Evolutionary conservation across 1,140 invertebrate species (phyloP).

Genomic region (Drosophila punjabiensis): DNA sequence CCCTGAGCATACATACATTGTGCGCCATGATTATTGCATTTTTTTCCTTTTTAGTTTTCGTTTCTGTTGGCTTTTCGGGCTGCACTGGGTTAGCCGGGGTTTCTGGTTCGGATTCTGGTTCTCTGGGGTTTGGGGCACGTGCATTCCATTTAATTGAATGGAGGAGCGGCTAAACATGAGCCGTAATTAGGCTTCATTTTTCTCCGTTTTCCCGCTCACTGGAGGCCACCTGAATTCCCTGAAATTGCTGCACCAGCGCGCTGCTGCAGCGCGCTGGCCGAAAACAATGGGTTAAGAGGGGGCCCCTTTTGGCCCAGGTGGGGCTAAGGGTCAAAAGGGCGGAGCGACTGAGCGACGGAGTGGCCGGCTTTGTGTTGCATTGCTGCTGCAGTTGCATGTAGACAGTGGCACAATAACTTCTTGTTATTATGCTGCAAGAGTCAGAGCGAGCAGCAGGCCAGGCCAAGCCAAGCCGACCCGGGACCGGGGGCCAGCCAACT

Average conservation of each 20-base stretch:
- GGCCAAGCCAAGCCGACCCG: slow-evolving; percentile 16
- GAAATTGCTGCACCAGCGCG: slow-evolving; percentile 32
- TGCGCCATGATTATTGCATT: slow-evolving; percentile 54
- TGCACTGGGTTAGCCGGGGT: slow-evolving; percentile 5
- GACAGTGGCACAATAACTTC: slow-evolving; percentile 70
- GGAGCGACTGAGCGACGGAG: slow-evolving; percentile 5
- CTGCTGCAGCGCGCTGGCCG: slow-evolving; percentile 1
- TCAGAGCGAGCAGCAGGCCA: slow-evolving; percentile 25
- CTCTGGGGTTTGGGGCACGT: slow-evolving; percentile 43
- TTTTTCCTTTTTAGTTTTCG: slow-evolving; percentile 5
- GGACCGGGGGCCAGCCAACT: slow-evolving; percentile 31
- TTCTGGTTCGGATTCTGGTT: slow-evolving; percentile 18
- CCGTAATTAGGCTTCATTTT: slow-evolving; percentile 63
- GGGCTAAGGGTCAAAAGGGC: slow-evolving; percentile 7
- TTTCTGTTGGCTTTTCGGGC: slow-evolving; percentile 5
- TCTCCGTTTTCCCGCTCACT: slow-evolving; percentile 47
- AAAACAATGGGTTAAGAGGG: slow-evolving; percentile 44
- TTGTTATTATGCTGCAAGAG: slow-evolving; percentile 77
- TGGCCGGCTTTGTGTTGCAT: slow-evolving; percentile 32
- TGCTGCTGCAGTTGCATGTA: slow-evolving; percentile 70
- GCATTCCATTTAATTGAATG: slow-evolving; percentile 77
- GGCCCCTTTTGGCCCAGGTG: not conserved
- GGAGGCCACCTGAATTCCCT: slow-evolving; percentile 42
- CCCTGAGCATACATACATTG: slow-evolving; percentile 40
- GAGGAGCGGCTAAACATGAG: slow-evolving; percentile 58